Base-by-base conservation (phyloP, 2,888 invertebrate genomes). In the Xestoiulus laeticollis region DNA sequence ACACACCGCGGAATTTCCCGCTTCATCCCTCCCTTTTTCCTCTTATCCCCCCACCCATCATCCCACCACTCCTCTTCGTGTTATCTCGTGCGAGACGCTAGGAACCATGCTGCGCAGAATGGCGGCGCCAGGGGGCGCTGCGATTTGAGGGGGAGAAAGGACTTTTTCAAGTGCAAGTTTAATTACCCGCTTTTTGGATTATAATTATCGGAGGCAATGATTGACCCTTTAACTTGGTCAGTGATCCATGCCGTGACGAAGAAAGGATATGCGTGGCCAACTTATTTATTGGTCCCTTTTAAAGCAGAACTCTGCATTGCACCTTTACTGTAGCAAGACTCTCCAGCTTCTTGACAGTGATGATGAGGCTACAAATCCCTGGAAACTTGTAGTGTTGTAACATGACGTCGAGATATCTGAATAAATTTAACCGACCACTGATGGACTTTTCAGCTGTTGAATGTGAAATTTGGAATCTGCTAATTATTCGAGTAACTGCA, bases 121-220 rank as follows among this genome's bases (percentile, higher is more conserved):
- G 8, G 26, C 26, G 26, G 10, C 68, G 26, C 68, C 68, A 68
- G 68, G 68, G 68, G 68, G 26, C 68, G 68, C 68, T 26, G 26
- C 68, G 10, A 12, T 8, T n/a, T 68, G 59, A 6, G 8, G 12
- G n/a, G 16, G 48, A n/a, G n/a, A n/a, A 48, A 48, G 19, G 26
- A 8, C 68, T 68, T 68, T 48, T 22, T 68, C 68, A 68, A 68
- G 68, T 26, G 68, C 68, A 68, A 68, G 68, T 68, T 68, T 68
- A 68, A 68, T 68, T 68, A 68, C 68, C 68, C 68, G 68, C 68
- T 68, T 68, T 68, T 68, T 68, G 68, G 68, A 68, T 68, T 68
- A 68, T 68, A 68, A 68, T 68, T 68, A 68, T 26, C 68, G 68
- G 12, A 68, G 68, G 68, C 68, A 68, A 68, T 68, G 68, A 68